Conservation (phyloP, 2,113 vertebrate species). For the chimpanzee (Pan troglodytes) region NHGRI_mPanTro3-v2.1_pri NC_072409.2:81627501-81628000, state of each 20-base stretch:
- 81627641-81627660: constrained; percentile 99
- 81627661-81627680: constrained; percentile 90
- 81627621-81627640: constrained; percentile 95
- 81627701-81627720: constrained; percentile 98
- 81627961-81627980: background rate
- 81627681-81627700: constrained; percentile 96
- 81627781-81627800: constrained; percentile 96
- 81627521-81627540: constrained; percentile 94
- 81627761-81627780: constrained; percentile 95
- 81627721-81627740: constrained; percentile 94
- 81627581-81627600: constrained; percentile 94
- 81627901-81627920: background rate
- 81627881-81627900: background rate
- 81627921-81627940: background rate
- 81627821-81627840: constrained; percentile 94
- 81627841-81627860: constrained; percentile 95
- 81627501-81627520: constrained; percentile 96
- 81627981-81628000: background rate
- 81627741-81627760: constrained; percentile 95
- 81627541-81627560: constrained; percentile 93
- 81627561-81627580: constrained; percentile 92
- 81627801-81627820: constrained; percentile 92
- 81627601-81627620: constrained; percentile 92
- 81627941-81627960: background rate
- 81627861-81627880: constrained; percentile 88